Conservation (phyloP, 2,113 vertebrate genomes). For the Mormyrus iriodes region DNA sequence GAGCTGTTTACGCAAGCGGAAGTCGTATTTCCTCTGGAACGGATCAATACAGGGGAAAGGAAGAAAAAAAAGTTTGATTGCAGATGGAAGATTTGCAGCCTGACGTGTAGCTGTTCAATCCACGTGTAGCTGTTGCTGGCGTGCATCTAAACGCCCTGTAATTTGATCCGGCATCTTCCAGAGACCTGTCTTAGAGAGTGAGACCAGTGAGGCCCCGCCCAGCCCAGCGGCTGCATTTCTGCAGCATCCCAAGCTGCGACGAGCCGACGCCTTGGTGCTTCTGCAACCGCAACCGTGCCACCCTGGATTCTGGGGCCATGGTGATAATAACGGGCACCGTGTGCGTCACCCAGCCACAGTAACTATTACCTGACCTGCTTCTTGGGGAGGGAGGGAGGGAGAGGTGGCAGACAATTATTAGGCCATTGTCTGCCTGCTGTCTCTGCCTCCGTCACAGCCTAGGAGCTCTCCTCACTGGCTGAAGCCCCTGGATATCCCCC, state of each 20-base stretch:
- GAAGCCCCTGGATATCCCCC: conserved; percentile 2
- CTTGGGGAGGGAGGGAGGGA: conserved; percentile 29
- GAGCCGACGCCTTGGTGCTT: neutral
- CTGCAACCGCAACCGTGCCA: neutral
- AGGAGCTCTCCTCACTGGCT: conserved; percentile 46
- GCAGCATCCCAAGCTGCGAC: neutral
- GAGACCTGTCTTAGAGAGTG: neutral
- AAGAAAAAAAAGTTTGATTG: neutral
- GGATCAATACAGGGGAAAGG: neutral
- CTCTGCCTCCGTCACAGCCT: conserved; percentile 48
- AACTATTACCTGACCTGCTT: conserved; percentile 40
- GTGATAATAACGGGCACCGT: neutral
- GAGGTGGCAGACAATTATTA: conserved; percentile 50
- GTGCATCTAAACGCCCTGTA: neutral
- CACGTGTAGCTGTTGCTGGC: neutral
- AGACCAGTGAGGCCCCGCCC: too few species aligned
- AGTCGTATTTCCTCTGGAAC: neutral
- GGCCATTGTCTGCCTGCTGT: conserved; percentile 60
- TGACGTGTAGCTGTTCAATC: neutral
- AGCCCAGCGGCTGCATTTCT: neutral
- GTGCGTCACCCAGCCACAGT: neutral
- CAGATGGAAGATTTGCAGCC: neutral
- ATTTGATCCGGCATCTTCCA: neutral
- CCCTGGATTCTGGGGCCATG: neutral
- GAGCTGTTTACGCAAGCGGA: neutral